Evolutionary conservation across 2,888 invertebrate species (phyloP), one percentile per base, ranked within the genome.

Genomic region (Sarcophaga subvicina): DNA sequence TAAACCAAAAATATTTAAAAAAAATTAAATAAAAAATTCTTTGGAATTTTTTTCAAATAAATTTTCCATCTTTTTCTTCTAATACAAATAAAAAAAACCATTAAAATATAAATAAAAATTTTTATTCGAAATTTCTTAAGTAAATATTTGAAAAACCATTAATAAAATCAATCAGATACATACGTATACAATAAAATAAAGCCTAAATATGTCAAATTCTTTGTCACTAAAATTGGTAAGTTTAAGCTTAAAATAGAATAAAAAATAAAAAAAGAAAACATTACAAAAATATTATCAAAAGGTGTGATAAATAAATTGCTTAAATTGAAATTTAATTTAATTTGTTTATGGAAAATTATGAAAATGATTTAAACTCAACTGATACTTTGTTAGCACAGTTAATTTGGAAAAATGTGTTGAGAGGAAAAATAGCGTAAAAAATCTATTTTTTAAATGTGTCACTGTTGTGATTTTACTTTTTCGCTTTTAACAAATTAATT

Each of bases 181-280:
- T 22, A 70, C 37, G 2, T 6, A 37, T 37, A 37, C 37, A 83
- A 84, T 27, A 59, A 86, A 54, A 49, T 20, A 45, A 8, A 37
- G 25, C 20, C 72, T 49, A 25, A 78, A 70, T 62, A 83, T 88
- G 88, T 83, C 88, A 70, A 83, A 85, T 71, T 76, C 83, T 27
- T 79, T 88, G 85, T 88, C 88, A 60, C 72, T 76, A 12, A 78
- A 80, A 85, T 79, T 88, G 86, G 88, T 88, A 86, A 88, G 88
- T 83, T 81, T 20, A 62, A 25, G 22, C 4, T 20, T 59, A 17
- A n/a, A 59, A 47, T 71, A 59, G 8, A 63, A 14, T 14, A 2
- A 17, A 4, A 62, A 66, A 25, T 47, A 79, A 25, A 27, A 27
- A 66, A 80, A 3, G 14, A 62, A 22, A 69, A 72, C 12, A 62